Conservation (phyloP, 2,888 invertebrate genomes). For the Leptogaster cylindrica region DNA sequence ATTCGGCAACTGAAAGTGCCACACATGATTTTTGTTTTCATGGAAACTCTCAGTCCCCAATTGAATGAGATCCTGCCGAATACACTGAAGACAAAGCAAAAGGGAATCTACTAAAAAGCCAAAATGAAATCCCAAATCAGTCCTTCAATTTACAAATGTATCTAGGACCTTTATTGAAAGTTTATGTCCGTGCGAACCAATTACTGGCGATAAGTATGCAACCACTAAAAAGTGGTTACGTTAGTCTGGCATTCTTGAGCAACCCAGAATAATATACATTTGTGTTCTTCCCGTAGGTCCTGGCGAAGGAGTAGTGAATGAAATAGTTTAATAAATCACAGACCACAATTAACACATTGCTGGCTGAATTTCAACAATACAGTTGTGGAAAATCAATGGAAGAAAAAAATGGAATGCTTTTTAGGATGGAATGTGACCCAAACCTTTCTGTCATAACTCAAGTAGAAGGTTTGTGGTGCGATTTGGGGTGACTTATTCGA, state of each 20-base stretch:
- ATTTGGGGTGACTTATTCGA: background rate
- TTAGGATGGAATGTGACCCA: background rate
- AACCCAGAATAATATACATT: conserved; percentile 11
- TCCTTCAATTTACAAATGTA: conserved; percentile 1
- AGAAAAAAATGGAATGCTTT: conserved; percentile 5
- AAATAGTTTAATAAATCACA: conserved; percentile 39
- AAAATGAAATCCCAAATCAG: conserved; percentile 17
- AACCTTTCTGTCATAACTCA: conserved; percentile 17
- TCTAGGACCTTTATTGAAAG: background rate
- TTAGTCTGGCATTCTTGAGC: conserved; percentile 26
- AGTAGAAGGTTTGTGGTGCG: background rate
- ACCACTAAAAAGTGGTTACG: conserved; percentile 27
- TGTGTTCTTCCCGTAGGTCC: background rate
- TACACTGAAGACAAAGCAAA: background rate
- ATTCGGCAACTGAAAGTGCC: conserved; percentile 15
- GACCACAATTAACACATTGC: conserved; percentile 40
- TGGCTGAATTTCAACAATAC: conserved; percentile 1
- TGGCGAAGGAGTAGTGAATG: background rate
- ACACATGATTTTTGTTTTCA: background rate
- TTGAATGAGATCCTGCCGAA: background rate
- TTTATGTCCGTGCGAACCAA: conserved; percentile 12
- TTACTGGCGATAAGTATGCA: conserved; percentile 22
- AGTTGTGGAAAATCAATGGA: conserved; percentile 11
- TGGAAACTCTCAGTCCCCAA: conserved; percentile 6
- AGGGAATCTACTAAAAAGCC: conserved; percentile 7